Evolutionary conservation across 2,888 invertebrate species (phyloP), one percentile per base, ranked within the genome.

Genomic region (Lycocerus yunnanus): DNA sequence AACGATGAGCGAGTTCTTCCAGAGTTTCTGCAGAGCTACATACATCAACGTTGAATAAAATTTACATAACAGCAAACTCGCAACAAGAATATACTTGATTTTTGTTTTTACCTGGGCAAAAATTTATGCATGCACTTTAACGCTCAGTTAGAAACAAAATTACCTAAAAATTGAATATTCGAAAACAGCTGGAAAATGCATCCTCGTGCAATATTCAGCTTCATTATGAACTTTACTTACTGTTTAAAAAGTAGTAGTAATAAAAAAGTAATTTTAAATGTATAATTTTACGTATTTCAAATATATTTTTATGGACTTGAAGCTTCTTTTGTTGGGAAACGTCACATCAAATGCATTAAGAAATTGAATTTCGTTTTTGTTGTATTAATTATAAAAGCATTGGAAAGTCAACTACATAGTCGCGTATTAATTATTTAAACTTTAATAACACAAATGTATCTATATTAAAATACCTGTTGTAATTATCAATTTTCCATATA

Each of bases 401-500:
- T 43, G n/a, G 6, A 43, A 43, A 43, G 43, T 43, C 43, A 43
- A 43, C n/a, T 43, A 43, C 21, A 2, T n/a, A 43, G n/a, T n/a
- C n/a, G 6, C n/a, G 6, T 43, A 43, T 43, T 43, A 43, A 43
- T 43, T 43, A 43, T 43, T 43, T n/a, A 43, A 43, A 43, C 43
- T 43, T 43, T 43, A 43, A 43, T 43, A 43, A n/a, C n/a, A n/a
- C 43, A 43, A 43, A 43, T 43, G 43, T 43, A 43, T 43, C 6
- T 43, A 43, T 43, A 43, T 43, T 43, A 43, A 43, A 43, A 66
- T 69, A 58, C 72, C 75, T 72, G 27, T 75, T 66, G 71, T 76
- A 73, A 73, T 73, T 76, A 71, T 73, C 66, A 71, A 70, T 63
- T 71, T 71, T 61, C 71, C 71, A 73, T 73, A 71, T 71, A 76